Base-by-base conservation (phyloP, 2,888 invertebrate genomes). In the Petrolisthes manimaculis region DNA sequence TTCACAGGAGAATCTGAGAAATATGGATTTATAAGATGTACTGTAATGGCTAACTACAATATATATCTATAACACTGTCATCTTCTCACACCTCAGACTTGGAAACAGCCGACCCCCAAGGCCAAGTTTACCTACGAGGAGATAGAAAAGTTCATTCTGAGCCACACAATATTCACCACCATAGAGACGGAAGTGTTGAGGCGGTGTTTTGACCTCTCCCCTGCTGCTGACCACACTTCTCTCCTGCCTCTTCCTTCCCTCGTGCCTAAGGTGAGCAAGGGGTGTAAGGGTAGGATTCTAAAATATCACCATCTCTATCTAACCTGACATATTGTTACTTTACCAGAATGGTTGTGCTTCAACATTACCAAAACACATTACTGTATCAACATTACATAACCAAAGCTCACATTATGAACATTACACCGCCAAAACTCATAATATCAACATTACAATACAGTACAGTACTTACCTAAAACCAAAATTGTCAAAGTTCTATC, bases 131-230 rank as follows among this genome's bases (percentile, higher is more conserved):
- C 84, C 3, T 88, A 84, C 8, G 84, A 85, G 54, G 84, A 53
- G 21, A 81, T 88, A 75, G 88, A 88, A 37, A 37, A 37, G n/a
- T 88, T 84, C 80, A 80, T 75, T 37, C 69, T 88, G 6, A 77
- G 88, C 61, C 82, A 84, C 54, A 80, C 81, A 1, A 75, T 88
- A 4, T 88, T 88, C 53, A 77, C 84, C 51, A 75, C 74, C 24
- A 75, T 88, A 67, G 84, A 88, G 54, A 54, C 55, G 54, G 84
- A 88, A 55, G 84, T 84, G 78, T 51, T 88, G n/a, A 81, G 80
- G 14, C 6, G 79, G n/a, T 88, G 84, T 54, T 88, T 88, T 51
- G 53, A 71, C 14, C 61, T 84, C 6, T 53, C 75, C 18, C 55
- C 75, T 18, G 75, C 81, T 12, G 51, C 67, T 67, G 84, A 77